Percentiles rank a stretch among this genome's conserved stretches.
These are phyloP conservation scores for Merodon equestris DNA, from an alignment of 2,888 invertebrate genomes.

Conservation along the genomic window DNA sequence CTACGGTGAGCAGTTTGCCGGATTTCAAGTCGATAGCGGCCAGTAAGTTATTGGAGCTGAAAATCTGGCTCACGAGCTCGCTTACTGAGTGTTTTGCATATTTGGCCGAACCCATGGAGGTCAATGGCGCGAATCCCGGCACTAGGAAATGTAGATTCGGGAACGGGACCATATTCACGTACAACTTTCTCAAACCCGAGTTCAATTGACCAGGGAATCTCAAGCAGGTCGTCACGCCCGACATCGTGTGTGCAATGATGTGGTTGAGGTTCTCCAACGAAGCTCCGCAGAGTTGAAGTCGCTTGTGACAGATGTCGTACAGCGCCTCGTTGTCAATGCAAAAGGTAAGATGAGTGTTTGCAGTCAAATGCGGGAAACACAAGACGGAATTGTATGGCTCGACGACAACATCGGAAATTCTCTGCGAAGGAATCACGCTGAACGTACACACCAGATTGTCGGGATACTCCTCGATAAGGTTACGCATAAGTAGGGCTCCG, in stretches of 20 bases:
- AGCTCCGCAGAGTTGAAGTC: constrained; percentile 72
- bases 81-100: constrained; percentile 85
- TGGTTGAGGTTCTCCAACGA: constrained; percentile 75
- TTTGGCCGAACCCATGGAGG: constrained; percentile 80
- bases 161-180: constrained; percentile 95
- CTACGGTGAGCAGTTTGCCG: constrained; percentile 88
- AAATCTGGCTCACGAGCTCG: constrained; percentile 85
- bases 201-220: constrained; percentile 95
- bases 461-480: constrained; percentile 86
- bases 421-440: constrained; percentile 80
- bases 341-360: constrained; percentile 74
- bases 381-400: constrained; percentile 76
- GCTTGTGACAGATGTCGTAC: constrained; percentile 74
- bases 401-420: constrained; percentile 75
- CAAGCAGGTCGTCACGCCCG: constrained; percentile 87
- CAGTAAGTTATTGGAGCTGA: constrained; percentile 90
- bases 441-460: constrained; percentile 86
- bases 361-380: constrained; percentile 73
- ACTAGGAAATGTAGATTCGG: constrained; percentile 92
- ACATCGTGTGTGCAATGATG: constrained; percentile 76
- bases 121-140: constrained; percentile 87
- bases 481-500: constrained; percentile 85
- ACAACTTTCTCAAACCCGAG: constrained; percentile 90
- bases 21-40: constrained; percentile 88
- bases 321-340: constrained; percentile 77